phyloP scores from a whole-genome alignment of 2,797 vertebrate genomes.

The Gadopsis bispinosus region DNA sequence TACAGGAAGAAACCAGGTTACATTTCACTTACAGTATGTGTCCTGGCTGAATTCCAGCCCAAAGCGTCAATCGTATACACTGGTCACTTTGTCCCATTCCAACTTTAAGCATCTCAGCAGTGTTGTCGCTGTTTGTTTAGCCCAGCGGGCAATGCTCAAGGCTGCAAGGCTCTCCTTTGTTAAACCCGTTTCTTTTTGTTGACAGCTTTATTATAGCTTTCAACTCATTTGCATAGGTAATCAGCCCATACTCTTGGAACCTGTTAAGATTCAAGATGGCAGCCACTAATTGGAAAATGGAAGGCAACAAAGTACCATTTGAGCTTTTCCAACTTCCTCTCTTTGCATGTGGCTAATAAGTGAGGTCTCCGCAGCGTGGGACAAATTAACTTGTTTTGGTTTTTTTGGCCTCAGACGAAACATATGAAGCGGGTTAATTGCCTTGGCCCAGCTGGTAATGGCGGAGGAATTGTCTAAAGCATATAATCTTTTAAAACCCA shows the following conservation, averaged over 20 bases:
- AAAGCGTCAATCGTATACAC: constrained; percentile 4
- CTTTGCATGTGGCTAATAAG: constrained; percentile 61
- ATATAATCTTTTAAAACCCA: constrained; percentile 62
- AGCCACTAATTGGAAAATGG: constrained; percentile 74
- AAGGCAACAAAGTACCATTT: constrained; percentile 58
- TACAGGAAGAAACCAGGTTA: neutral
- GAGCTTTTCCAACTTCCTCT: constrained; percentile 54
- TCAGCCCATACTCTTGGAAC: constrained; percentile 68
- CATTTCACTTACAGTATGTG: neutral
- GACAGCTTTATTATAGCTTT: constrained; percentile 76
- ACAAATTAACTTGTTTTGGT: constrained; percentile 67
- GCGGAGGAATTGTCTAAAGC: constrained; percentile 56
- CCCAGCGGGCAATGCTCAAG: constrained; percentile 39
- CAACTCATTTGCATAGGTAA: constrained; percentile 76
- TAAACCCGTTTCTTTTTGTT: constrained; percentile 62
- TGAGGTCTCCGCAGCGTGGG: constrained; percentile 49
- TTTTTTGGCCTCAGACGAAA: constrained; percentile 65
- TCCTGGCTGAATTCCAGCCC: neutral
- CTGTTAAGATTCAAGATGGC: constrained; percentile 71
- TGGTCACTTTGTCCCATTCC: constrained; percentile 23
- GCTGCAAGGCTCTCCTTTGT: constrained; percentile 32
- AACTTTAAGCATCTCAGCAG: constrained; percentile 31
- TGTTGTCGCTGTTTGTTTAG: constrained; percentile 44
- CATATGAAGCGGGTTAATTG: constrained; percentile 74
- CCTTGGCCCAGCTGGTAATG: constrained; percentile 69